Conservation (phyloP, 2,113 vertebrate genomes). For the Naja naja region DNA sequence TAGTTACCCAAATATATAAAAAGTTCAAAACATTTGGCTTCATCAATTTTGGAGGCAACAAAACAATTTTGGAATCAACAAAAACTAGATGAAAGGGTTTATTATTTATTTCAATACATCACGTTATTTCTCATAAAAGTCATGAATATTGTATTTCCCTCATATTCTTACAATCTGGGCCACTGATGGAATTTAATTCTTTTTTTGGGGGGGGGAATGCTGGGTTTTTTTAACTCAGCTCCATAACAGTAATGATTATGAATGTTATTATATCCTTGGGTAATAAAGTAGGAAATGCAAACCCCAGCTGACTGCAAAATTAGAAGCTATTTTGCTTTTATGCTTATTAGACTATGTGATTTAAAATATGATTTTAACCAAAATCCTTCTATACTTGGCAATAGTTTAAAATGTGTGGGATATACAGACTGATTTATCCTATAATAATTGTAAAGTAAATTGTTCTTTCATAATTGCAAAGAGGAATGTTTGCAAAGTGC, state of each 20-base stretch:
- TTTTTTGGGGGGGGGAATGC: no score
- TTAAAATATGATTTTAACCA: slow-evolving; percentile 3
- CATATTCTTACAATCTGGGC: neutral
- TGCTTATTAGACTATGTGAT: slow-evolving; percentile 21
- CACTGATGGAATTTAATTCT: slow-evolving; percentile 13
- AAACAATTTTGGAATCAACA: neutral
- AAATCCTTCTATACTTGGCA: neutral
- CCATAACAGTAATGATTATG: slow-evolving; percentile 16
- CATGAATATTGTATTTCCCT: slow-evolving; percentile 13
- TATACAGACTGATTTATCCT: neutral
- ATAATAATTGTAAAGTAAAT: neutral
- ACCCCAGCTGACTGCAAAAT: slow-evolving; percentile 18
- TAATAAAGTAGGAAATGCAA: slow-evolving; percentile 20
- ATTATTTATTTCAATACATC: slow-evolving; percentile 11
- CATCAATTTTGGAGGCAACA: neutral
- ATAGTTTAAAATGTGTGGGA: neutral
- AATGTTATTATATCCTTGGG: slow-evolving; percentile 19
- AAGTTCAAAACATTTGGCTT: neutral
- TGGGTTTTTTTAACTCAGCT: slow-evolving; percentile 2
- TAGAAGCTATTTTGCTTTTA: slow-evolving; percentile 19
- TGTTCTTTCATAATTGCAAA: neutral
- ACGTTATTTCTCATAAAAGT: slow-evolving; percentile 16
- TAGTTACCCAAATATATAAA: neutral
- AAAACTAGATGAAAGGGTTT: neutral
- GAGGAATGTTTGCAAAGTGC: neutral